phyloP scores from a whole-genome alignment of 2,797 vertebrate species.

The Muscicapa striata region DNA sequence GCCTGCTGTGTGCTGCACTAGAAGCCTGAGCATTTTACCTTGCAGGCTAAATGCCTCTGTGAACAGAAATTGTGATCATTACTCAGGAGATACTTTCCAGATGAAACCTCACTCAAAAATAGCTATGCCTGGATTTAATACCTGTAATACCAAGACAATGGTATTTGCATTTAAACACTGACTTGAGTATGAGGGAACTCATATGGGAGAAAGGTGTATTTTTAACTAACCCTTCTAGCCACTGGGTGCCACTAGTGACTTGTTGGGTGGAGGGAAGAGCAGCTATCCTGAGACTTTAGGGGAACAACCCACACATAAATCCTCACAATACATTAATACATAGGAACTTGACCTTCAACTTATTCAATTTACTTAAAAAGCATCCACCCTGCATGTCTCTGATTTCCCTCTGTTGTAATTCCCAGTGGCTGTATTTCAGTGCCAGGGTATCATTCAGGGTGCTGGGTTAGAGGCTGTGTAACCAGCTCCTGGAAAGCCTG shows the following conservation, averaged over 20 bases:
- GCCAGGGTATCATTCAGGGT: neutral
- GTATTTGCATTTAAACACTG: slow-evolving; percentile 23
- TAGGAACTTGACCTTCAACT: neutral
- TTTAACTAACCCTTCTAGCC: slow-evolving; percentile 68
- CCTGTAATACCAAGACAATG: neutral
- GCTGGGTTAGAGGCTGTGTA: neutral
- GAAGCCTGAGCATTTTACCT: slow-evolving; percentile 15
- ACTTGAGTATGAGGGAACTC: neutral
- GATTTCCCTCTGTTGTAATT: neutral
- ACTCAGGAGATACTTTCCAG: slow-evolving; percentile 8
- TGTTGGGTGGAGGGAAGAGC: slow-evolving; percentile 35
- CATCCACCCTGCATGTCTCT: neutral
- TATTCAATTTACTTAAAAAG: neutral
- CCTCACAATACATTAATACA: neutral
- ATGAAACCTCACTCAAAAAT: neutral
- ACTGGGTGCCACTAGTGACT: slow-evolving; percentile 70
- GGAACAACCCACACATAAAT: neutral
- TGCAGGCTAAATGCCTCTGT: neutral
- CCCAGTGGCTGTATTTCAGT: neutral
- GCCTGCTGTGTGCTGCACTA: neutral
- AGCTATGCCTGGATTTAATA: neutral
- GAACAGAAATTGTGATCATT: slow-evolving; percentile 19
- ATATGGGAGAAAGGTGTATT: neutral
- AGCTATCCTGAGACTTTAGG: neutral
- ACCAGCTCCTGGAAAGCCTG: neutral